phyloP scores from a whole-genome alignment of 2,797 vertebrate genomes.

The Glossophaga mutica region DNA sequence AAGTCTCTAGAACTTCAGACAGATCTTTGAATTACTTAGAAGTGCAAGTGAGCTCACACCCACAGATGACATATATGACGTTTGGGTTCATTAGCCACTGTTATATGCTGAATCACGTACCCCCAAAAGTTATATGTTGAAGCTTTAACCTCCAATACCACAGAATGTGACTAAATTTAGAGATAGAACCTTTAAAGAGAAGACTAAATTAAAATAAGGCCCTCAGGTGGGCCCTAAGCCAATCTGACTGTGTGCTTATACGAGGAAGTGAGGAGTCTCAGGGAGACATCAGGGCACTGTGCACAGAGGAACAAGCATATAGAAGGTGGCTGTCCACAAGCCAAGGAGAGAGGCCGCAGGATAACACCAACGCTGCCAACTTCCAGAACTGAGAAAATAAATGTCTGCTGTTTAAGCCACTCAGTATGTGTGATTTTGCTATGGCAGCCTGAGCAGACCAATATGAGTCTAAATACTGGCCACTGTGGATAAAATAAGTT shows the following conservation, averaged over 20 bases:
- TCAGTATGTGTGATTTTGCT: background rate
- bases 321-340: background rate
- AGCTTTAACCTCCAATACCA: background rate
- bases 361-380: background rate
- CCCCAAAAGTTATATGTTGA: background rate
- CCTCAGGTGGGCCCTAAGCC: background rate
- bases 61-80: accelerated
- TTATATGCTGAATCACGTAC: background rate
- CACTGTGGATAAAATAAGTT: background rate
- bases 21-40: background rate
- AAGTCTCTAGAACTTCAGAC: background rate
- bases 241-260: background rate
- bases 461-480: background rate
- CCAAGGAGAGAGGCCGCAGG: background rate
- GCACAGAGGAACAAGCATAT: accelerated
- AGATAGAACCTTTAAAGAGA: background rate
- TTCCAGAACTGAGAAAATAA: background rate
- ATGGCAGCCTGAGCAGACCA: background rate
- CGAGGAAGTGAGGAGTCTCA: background rate
- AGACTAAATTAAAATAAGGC: background rate
- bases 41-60: background rate
- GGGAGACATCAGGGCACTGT: accelerated
- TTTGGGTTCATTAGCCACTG: background rate
- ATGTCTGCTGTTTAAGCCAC: background rate
- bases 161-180: background rate